A percentile compares a stretch with the other conserved stretches of the same genome.
Conservation (phyloP, 2,797 vertebrate species). For the Enteromius radiatus region DNA sequence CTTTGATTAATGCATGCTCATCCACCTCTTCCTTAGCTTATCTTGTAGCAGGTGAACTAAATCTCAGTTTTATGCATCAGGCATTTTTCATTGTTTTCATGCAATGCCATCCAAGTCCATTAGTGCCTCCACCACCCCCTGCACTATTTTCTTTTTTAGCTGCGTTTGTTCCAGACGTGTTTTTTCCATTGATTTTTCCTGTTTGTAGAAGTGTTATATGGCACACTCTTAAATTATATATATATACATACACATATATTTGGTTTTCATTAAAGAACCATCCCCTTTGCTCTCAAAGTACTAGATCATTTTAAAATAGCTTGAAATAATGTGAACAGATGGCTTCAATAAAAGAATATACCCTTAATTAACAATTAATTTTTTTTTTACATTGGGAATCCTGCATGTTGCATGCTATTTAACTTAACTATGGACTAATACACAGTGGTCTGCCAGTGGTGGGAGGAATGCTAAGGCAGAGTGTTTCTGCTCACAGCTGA, state of each 20-base stretch:
- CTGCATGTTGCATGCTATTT: neutral
- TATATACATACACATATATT: neutral
- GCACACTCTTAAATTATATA: too few species aligned
- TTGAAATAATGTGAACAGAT: neutral
- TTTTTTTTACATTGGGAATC: neutral
- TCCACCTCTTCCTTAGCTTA: neutral
- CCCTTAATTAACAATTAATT: neutral
- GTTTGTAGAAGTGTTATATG: neutral
- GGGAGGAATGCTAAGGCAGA: slow-evolving; percentile 3
- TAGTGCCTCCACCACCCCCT: neutral
- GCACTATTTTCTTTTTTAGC: neutral
- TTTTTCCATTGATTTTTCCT: neutral
- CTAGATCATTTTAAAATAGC: neutral
- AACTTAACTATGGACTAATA: neutral
- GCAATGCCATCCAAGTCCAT: neutral
- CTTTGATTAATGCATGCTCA: neutral
- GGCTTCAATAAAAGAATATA: too few species aligned
- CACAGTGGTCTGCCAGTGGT: neutral
- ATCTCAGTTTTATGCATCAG: neutral
- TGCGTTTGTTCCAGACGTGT: neutral
- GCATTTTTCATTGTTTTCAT: neutral
- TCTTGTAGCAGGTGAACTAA: neutral
- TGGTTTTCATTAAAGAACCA: neutral
- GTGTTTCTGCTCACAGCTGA: neutral
- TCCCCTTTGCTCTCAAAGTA: neutral